Evolutionary conservation across 30 jellyfish, hydroid and myxozoan species (phyloP).

Genomic region (Nemopilema nomurai): DNA sequence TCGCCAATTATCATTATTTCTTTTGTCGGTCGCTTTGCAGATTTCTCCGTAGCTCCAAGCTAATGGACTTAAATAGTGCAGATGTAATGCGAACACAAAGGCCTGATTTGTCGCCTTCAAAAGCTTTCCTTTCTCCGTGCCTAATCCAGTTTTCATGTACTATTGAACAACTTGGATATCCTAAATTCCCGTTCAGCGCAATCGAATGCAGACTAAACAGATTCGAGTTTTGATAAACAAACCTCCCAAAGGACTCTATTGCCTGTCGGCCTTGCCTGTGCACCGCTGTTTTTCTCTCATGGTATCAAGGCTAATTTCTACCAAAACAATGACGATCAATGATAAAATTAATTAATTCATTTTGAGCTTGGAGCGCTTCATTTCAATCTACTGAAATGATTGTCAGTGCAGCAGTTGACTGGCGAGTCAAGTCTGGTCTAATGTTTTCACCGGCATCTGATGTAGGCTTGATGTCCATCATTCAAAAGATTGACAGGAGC

Average conservation of each 20-base stretch:
- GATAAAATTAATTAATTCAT: slow-evolving; percentile 23
- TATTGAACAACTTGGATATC: slow-evolving; percentile 53
- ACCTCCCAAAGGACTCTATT: slow-evolving; percentile 45
- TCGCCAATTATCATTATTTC: slow-evolving; percentile 69
- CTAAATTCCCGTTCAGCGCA: slow-evolving; percentile 40
- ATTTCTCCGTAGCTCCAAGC: slow-evolving; percentile 66
- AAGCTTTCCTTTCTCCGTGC: slow-evolving; percentile 62
- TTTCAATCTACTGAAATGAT: slow-evolving; percentile 12
- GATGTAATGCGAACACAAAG: slow-evolving; percentile 57
- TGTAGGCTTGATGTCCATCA: background rate
- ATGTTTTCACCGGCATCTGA: background rate
- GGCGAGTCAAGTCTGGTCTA: slow-evolving; percentile 1
- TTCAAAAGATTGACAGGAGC: background rate
- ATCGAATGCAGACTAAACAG: slow-evolving; percentile 69
- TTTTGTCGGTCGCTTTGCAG: slow-evolving; percentile 73
- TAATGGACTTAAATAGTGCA: slow-evolving; percentile 60
- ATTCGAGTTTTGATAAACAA: slow-evolving; percentile 59
- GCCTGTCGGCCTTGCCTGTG: slow-evolving; percentile 43
- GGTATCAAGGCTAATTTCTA: slow-evolving; percentile 16
- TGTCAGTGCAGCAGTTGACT: slow-evolving; percentile 6
- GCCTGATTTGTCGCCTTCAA: slow-evolving; percentile 61
- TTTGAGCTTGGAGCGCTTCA: slow-evolving; percentile 23
- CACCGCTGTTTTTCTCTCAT: slow-evolving; percentile 48
- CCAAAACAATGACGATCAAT: slow-evolving; percentile 38
- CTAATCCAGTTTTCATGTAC: slow-evolving; percentile 77